phyloP scores from a whole-genome alignment of 2,113 vertebrate genomes.

The Ploceus nigricollis region DNA sequence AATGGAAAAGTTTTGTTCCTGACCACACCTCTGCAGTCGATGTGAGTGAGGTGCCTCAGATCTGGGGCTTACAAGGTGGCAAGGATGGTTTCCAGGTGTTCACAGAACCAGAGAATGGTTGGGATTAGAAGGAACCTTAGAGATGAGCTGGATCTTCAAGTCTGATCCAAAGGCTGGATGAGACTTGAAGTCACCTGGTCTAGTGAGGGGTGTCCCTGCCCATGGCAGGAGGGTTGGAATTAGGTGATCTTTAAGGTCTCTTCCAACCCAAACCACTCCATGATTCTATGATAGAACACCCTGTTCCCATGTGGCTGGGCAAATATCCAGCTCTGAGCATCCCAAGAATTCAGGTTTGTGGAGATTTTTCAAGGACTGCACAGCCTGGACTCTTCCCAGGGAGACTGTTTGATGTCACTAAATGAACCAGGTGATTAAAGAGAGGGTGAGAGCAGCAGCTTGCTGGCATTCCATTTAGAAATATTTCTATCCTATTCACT shows the following conservation, averaged over 20 bases:
- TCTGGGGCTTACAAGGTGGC: not conserved
- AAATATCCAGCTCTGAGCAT: not conserved
- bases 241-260: not conserved
- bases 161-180: not conserved
- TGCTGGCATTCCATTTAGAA: not conserved
- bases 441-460: not conserved
- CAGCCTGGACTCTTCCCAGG: not conserved
- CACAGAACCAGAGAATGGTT: not conserved
- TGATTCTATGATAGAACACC: not conserved
- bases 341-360: not conserved
- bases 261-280: not conserved
- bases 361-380: not conserved
- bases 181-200: not conserved
- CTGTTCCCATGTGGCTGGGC: not conserved
- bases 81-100: not conserved
- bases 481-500: not conserved
- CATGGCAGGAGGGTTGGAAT: not conserved
- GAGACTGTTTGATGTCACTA: not conserved
- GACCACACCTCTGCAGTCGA: rapidly evolving
- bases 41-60: not conserved
- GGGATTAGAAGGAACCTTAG: not conserved
- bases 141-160: not conserved
- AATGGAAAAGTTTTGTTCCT: not conserved
- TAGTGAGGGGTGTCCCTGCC: not conserved
- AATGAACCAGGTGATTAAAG: not conserved